Evolutionary conservation across 2,113 vertebrate genomes (phyloP).

Genomic region (Sinocyclocheilus grahami): DNA sequence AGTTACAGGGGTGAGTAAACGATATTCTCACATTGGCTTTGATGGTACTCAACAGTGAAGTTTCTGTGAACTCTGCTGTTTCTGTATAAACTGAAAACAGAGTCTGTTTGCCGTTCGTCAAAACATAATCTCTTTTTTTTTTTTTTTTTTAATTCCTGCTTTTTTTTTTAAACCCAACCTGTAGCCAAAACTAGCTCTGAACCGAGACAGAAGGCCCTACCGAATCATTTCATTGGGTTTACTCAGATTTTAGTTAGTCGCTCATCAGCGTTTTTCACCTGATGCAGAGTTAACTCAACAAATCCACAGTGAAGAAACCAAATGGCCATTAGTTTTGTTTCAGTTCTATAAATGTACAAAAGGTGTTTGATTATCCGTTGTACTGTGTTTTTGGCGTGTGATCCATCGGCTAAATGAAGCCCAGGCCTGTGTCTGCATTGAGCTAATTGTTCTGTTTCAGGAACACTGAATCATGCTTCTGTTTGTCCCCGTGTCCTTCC

Average conservation of each 20-base stretch:
- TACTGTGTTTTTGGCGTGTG: not conserved
- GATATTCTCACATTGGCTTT: not conserved
- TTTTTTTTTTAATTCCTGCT: not conserved
- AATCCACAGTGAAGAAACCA: not conserved
- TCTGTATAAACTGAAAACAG: not conserved
- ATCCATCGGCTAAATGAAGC: not conserved
- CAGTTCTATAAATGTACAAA: conserved; percentile 3
- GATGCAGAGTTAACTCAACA: not conserved
- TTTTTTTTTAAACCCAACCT: not conserved
- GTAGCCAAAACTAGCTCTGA: not conserved
- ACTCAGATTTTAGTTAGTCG: not conserved
- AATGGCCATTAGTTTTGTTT: not conserved
- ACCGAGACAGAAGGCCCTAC: too few relatives aligned
- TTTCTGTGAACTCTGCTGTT: not conserved
- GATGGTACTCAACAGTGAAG: not conserved
- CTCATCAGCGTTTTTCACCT: not conserved
- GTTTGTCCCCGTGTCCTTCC: not conserved
- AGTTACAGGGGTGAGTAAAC: not conserved
- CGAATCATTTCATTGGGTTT: not conserved
- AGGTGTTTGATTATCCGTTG: not conserved
- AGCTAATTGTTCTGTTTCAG: conserved; percentile 5
- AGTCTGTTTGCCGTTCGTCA: not conserved
- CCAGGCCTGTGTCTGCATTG: not conserved
- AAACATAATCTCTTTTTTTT: too few relatives aligned
- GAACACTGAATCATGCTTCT: conserved; percentile 22